Percentiles rank a stretch among this genome's conserved stretches.
Conservation (phyloP, 1,140 invertebrate genomes). For the Tenebrio molitor region DNA sequence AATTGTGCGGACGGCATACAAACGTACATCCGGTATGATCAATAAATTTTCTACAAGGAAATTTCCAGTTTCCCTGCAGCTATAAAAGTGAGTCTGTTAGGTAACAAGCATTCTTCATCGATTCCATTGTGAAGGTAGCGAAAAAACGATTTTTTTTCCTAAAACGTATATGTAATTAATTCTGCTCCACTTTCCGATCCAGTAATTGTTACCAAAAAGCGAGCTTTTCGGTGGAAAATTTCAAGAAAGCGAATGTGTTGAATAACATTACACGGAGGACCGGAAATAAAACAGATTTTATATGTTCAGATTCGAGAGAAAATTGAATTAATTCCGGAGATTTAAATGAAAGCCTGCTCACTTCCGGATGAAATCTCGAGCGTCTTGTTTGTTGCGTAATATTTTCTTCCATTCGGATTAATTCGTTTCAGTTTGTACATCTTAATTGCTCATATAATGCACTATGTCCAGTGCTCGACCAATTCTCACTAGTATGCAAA, state of each 20-base stretch:
- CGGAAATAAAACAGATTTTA: constrained; percentile 24
- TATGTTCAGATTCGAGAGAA: constrained; percentile 24
- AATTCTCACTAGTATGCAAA: too few relatives aligned
- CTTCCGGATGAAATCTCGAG: constrained; percentile 18
- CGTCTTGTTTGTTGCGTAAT: not conserved
- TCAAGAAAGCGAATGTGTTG: not conserved
- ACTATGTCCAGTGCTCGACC: too few relatives aligned
- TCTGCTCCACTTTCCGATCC: constrained; percentile 1
- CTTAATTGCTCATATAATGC: not conserved
- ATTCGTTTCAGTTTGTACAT: not conserved
- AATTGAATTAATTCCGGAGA: constrained; percentile 20
- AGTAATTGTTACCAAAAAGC: not conserved
- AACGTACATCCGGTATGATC: constrained; percentile 22
- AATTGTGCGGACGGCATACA: constrained; percentile 4
- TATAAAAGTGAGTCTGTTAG: constrained; percentile 16
- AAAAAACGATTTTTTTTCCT: not conserved
- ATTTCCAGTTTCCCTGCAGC: constrained; percentile 21
- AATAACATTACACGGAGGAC: not conserved
- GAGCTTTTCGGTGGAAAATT: not conserved
- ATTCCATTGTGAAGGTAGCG: not conserved
- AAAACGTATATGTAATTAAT: not conserved
- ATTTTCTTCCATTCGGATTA: constrained; percentile 10
- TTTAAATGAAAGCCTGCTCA: constrained; percentile 13
- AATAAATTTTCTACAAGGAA: constrained; percentile 34
- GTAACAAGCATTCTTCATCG: constrained; percentile 13